Conservation (phyloP, 2,888 invertebrate species). For the Drosophila anomelani region DNA sequence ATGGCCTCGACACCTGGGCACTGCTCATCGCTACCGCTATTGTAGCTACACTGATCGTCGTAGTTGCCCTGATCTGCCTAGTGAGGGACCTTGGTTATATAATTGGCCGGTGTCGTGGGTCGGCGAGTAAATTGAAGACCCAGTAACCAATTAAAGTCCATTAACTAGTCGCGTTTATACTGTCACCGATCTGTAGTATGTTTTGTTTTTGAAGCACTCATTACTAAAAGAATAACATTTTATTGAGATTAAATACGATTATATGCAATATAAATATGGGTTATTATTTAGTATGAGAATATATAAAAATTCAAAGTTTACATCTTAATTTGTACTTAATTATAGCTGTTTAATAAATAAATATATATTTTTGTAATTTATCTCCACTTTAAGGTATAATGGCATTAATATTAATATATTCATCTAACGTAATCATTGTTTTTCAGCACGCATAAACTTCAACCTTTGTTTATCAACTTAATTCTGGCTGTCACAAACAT, state of each 20-base stretch:
- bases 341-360: neutral
- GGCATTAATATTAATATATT: neutral
- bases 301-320: neutral
- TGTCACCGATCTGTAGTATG: neutral
- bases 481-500: neutral
- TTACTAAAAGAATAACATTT: neutral
- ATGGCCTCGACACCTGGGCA: constrained; percentile 75
- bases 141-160: constrained; percentile 43
- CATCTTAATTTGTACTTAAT: neutral
- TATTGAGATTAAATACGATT: constrained; percentile 2
- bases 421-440: neutral
- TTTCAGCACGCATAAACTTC: constrained; percentile 22
- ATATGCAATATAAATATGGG: neutral
- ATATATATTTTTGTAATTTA: neutral
- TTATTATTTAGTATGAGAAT: neutral
- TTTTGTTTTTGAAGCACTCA: constrained; percentile 24
- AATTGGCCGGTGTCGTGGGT: constrained; percentile 5
- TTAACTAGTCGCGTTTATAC: constrained; percentile 18
- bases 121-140: constrained; percentile 37
- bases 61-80: constrained; percentile 15
- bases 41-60: constrained; percentile 5
- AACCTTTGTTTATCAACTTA: neutral
- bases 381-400: neutral
- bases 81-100: constrained; percentile 20
- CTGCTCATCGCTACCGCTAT: constrained; percentile 39